Evolutionary conservation across 2,888 invertebrate genomes (phyloP).

Genomic region (Invenusta paracnida): DNA sequence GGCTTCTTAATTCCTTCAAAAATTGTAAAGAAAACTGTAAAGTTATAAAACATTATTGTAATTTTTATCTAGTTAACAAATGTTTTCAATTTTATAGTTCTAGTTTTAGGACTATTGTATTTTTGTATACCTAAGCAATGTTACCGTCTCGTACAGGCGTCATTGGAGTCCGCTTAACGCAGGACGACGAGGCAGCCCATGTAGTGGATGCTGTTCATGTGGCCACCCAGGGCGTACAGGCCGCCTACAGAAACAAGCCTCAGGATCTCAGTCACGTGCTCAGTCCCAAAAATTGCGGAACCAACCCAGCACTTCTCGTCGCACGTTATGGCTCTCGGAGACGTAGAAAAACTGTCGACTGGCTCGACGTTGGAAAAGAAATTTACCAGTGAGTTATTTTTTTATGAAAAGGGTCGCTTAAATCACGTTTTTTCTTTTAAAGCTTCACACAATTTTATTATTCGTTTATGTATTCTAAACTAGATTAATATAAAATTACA

Average conservation of each 20-base stretch:
- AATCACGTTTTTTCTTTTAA: not conserved
- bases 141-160: too few relatives aligned
- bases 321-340: not conserved
- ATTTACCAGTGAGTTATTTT: constrained; percentile 25
- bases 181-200: not conserved
- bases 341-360: not conserved
- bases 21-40: too few relatives aligned
- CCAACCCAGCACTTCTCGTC: not conserved
- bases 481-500: too few relatives aligned
- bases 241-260: not conserved
- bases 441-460: too few relatives aligned
- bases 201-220: constrained; percentile 7
- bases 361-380: not conserved
- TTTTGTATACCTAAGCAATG: too few relatives aligned
- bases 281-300: not conserved
- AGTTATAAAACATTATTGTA: too few relatives aligned
- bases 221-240: not conserved
- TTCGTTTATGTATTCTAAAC: too few relatives aligned
- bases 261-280: not conserved
- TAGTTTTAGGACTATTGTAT: too few relatives aligned
- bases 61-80: too few relatives aligned
- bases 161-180: constrained; percentile 6
- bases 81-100: too few relatives aligned
- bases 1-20: too few relatives aligned
- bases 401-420: not conserved